phyloP scores from a whole-genome alignment of 2,797 vertebrate genomes.

The Phrynocephalus vlangalii region DNA sequence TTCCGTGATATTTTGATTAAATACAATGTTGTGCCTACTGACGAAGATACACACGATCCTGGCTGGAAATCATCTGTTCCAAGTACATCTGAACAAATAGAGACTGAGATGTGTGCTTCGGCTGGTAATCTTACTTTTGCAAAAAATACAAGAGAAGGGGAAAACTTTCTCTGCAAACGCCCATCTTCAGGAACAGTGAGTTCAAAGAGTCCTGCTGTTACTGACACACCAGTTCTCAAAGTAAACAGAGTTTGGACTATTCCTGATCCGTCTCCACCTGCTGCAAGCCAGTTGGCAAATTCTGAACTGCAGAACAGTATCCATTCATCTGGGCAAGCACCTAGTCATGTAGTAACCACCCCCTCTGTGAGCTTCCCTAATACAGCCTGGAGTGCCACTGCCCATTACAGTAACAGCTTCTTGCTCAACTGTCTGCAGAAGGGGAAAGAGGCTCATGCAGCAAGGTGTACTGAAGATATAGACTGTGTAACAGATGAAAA shows the following conservation, averaged over 20 bases:
- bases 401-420: conserved; percentile 58
- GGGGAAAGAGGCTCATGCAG: conserved; percentile 49
- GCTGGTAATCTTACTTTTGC: conserved; percentile 45
- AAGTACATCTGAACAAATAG: conserved; percentile 51
- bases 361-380: conserved; percentile 69
- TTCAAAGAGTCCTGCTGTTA: conserved; percentile 25
- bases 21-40: conserved; percentile 57
- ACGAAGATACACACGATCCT: conserved; percentile 53
- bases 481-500: conserved; percentile 67
- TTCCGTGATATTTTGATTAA: conserved; percentile 65
- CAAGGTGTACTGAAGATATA: conserved; percentile 64
- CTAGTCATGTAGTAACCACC: conserved; percentile 65
- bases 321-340: conserved; percentile 63
- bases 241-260: conserved; percentile 67
- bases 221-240: conserved; percentile 53
- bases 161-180: conserved; percentile 7
- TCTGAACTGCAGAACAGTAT: conserved; percentile 72
- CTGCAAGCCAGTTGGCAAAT: conserved; percentile 71
- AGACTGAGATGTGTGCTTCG: conserved; percentile 47
- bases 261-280: conserved; percentile 59
- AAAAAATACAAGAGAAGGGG: conserved; percentile 54
- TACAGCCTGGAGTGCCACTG: conserved; percentile 70
- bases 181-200: conserved; percentile 18
- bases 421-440: conserved; percentile 68
- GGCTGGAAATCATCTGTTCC: conserved; percentile 64